phyloP scores from a whole-genome alignment of 2,797 vertebrate species.

The Diglossa cyanea region DNA sequence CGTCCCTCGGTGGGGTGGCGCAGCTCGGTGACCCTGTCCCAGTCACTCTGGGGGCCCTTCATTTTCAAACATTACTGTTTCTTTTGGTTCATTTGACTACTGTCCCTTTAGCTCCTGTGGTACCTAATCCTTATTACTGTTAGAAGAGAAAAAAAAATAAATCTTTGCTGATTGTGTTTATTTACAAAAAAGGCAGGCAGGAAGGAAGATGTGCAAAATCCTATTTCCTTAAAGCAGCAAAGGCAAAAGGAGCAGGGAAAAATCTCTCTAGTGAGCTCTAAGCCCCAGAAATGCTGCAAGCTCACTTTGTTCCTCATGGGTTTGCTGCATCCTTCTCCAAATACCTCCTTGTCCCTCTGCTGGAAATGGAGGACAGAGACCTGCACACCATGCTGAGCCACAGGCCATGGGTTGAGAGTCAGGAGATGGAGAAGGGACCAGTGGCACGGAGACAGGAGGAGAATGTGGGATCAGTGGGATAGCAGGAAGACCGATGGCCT shows the following conservation, averaged over 20 bases:
- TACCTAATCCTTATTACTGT: not conserved
- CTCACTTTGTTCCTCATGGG: not conserved
- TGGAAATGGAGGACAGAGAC: not conserved
- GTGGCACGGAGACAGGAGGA: not conserved
- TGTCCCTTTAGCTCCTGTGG: not conserved
- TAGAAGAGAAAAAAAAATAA: not conserved
- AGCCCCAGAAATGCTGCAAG: not conserved
- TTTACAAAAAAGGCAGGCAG: not conserved
- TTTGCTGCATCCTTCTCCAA: not conserved
- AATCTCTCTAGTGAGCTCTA: not conserved
- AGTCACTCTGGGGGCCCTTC: accelerated
- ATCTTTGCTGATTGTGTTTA: not conserved
- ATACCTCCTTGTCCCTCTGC: not conserved
- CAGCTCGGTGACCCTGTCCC: not conserved
- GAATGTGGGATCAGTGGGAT: not conserved
- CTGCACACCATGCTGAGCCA: not conserved
- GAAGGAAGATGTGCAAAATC: not conserved
- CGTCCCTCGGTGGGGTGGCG: accelerated
- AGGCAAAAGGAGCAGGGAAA: not conserved
- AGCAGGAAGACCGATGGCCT: not conserved
- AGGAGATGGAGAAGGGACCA: not conserved
- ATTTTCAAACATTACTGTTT: accelerated
- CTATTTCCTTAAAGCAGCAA: not conserved
- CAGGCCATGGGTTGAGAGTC: not conserved
- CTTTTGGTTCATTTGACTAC: not conserved